These are phyloP conservation scores for Neodiprion lecontei DNA, from an alignment of 1,140 invertebrate genomes.

Conservation along the genomic window DNA sequence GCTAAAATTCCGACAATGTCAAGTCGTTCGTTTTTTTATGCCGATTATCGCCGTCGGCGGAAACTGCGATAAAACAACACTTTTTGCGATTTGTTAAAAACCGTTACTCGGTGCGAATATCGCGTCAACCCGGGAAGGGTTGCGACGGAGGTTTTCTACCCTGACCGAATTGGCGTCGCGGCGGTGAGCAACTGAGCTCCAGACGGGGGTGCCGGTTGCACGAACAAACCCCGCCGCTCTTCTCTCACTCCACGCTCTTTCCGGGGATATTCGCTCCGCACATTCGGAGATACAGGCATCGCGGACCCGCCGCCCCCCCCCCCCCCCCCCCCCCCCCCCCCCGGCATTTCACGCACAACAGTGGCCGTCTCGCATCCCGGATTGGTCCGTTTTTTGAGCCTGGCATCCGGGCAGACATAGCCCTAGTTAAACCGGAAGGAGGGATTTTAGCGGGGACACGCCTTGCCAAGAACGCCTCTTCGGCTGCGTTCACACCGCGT, in stretches of 20 bases:
- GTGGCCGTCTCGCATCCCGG: constrained; percentile 61
- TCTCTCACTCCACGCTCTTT: constrained; percentile 27
- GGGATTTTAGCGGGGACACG: constrained; percentile 48
- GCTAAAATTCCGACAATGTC: too few species aligned
- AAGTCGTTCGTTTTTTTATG: too few species aligned
- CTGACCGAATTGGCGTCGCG: constrained; percentile 55
- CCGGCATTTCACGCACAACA: constrained; percentile 51
- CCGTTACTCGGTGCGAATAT: background rate
- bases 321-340: background rate
- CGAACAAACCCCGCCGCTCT: constrained; percentile 39
- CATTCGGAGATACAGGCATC: constrained; percentile 8
- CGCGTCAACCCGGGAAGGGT: background rate
- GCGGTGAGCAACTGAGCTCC: constrained; percentile 59
- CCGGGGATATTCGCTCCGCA: constrained; percentile 20
- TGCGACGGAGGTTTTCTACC: constrained; percentile 34
- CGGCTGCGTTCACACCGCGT: constrained; percentile 44
- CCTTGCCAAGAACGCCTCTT: constrained; percentile 53
- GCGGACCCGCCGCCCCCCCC: background rate
- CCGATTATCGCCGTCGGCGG: too few species aligned
- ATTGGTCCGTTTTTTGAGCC: constrained; percentile 62
- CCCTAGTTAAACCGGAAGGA: constrained; percentile 58
- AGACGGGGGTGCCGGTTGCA: constrained; percentile 38
- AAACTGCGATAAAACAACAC: too few species aligned
- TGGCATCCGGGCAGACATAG: constrained; percentile 56
- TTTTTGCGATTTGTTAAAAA: too few species aligned